A percentile compares a stretch with the other conserved stretches of the same genome.
These are phyloP conservation scores for Champsocephalus esox DNA, from an alignment of 2,797 vertebrate species.

Conservation along the genomic window DNA sequence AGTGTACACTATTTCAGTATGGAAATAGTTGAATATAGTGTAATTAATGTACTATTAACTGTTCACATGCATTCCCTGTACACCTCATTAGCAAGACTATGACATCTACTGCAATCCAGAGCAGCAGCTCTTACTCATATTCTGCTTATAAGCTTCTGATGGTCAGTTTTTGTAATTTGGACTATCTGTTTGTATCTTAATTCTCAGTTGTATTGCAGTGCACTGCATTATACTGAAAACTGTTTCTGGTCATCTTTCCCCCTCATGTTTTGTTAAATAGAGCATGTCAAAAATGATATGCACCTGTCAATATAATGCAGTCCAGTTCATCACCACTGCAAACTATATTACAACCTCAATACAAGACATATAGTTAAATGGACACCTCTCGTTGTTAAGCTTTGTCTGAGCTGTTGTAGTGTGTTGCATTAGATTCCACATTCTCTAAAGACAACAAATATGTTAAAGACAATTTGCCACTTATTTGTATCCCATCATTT, in stretches of 20 bases:
- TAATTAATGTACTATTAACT: not conserved
- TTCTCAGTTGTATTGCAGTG: not conserved
- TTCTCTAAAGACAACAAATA: too few relatives aligned
- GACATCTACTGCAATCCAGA: not conserved
- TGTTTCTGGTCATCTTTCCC: not conserved
- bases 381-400: too few relatives aligned
- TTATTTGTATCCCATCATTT: not conserved
- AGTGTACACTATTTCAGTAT: not conserved
- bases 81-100: slow-evolving; percentile 5
- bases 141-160: not conserved
- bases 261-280: not conserved
- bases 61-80: not conserved
- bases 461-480: not conserved
- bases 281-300: too few relatives aligned
- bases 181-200: not conserved
- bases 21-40: slow-evolving; percentile 6
- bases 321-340: too few relatives aligned
- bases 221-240: not conserved
- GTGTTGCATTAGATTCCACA: not conserved
- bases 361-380: not conserved
- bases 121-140: not conserved
- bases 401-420: too few relatives aligned
- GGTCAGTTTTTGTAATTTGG: too few relatives aligned
- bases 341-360: not conserved
- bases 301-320: too few relatives aligned